Conservation (phyloP, 2,113 vertebrate species). For the Etia nguti region DNA sequence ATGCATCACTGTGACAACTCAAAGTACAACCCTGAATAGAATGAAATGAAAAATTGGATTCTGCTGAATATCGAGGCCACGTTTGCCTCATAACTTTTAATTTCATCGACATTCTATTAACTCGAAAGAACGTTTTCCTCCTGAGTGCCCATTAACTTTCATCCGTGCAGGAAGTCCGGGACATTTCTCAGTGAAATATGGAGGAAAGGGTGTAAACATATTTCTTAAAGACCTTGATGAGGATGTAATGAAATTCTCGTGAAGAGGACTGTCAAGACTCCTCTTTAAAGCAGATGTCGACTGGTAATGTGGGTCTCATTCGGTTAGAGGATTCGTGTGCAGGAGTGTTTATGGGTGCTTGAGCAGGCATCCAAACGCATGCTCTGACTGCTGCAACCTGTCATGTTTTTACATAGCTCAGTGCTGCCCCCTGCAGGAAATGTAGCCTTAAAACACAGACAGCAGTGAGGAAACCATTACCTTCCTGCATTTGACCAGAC, state of each 20-base stretch:
- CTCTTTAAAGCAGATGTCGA: neutral
- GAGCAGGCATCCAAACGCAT: neutral
- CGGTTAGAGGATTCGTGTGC: neutral
- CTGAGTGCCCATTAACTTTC: neutral
- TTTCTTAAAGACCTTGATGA: neutral
- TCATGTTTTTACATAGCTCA: neutral
- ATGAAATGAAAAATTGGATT: neutral
- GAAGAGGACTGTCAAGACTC: neutral
- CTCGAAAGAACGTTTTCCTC: neutral
- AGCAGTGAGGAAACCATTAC: neutral
- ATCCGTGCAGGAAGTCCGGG: neutral
- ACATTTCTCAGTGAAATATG: neutral
- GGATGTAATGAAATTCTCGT: neutral
- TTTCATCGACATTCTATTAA: neutral
- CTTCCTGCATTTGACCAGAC: neutral
- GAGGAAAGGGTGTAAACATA: neutral
- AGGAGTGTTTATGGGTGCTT: neutral
- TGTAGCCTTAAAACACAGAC: neutral
- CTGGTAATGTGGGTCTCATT: neutral
- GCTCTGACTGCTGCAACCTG: neutral
- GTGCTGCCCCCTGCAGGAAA: slow-evolving; percentile 51
- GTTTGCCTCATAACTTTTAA: neutral
- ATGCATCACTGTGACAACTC: neutral
- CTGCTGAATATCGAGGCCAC: neutral
- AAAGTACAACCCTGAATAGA: neutral